Evolutionary conservation across 2,888 invertebrate genomes (phyloP).

Genomic region (Ernsta delagoae): DNA sequence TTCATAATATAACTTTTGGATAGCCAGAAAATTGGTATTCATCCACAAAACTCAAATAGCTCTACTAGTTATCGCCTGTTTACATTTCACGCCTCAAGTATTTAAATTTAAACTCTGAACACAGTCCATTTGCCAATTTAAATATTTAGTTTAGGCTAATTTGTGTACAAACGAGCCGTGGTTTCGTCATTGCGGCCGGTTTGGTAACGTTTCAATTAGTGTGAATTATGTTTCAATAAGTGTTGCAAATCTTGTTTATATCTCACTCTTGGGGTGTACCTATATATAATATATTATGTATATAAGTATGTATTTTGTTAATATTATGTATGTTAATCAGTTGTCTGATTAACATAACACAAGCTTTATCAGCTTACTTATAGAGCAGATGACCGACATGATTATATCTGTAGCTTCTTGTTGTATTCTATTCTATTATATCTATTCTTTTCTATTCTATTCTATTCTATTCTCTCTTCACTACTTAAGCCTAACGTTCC

Average conservation of each 20-base stretch:
- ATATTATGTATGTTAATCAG: no score
- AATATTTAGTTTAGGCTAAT: slow-evolving; percentile 29
- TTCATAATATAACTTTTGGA: no score
- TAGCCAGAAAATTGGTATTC: background rate
- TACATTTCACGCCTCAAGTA: slow-evolving; percentile 17
- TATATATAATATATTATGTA: no score
- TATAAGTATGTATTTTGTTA: no score
- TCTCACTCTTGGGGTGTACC: background rate
- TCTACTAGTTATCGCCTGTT: background rate
- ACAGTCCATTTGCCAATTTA: slow-evolving; percentile 34
- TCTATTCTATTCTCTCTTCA: no score
- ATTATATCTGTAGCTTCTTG: no score
- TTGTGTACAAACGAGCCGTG: background rate
- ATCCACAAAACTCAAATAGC: background rate
- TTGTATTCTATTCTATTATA: no score
- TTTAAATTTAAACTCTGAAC: slow-evolving; percentile 18
- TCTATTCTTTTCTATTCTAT: no score
- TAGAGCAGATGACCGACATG: no score
- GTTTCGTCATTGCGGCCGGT: background rate
- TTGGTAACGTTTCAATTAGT: slow-evolving; percentile 9
- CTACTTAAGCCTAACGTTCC: no score
- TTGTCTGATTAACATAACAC: no score
- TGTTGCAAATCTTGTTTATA: background rate
- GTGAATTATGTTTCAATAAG: background rate
- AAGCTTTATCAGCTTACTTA: no score